These are phyloP conservation scores for Pelecanus crispus DNA, from an alignment of 2,113 vertebrate genomes.

Conservation along the genomic window DNA sequence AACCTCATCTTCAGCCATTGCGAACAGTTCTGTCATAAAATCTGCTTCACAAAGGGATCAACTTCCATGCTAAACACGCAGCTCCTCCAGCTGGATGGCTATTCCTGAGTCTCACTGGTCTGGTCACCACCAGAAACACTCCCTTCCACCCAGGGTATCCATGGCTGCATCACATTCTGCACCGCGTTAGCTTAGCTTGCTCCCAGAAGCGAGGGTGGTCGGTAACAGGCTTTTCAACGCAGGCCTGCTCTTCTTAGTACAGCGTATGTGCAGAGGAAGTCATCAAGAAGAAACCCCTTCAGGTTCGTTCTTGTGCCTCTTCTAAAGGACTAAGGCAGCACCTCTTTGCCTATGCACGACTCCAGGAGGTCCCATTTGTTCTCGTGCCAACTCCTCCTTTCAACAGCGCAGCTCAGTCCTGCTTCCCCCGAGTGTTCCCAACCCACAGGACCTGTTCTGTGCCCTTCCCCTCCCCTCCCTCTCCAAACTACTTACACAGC, in stretches of 20 bases:
- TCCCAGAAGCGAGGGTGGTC: neutral
- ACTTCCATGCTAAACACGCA: rapidly evolving
- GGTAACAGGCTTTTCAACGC: neutral
- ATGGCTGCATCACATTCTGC: neutral
- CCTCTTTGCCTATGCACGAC: neutral
- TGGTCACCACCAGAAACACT: neutral
- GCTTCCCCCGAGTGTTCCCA: neutral
- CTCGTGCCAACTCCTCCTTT: neutral
- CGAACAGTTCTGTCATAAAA: neutral
- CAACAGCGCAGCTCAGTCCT: neutral
- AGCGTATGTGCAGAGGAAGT: neutral
- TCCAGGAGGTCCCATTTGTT: neutral
- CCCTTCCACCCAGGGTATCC: neutral
- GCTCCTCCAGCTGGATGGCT: neutral
- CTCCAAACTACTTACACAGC: neutral
- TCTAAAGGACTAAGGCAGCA: neutral
- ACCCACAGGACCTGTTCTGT: neutral
- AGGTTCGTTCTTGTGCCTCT: neutral
- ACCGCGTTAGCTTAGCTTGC: neutral
- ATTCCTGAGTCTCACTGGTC: neutral
- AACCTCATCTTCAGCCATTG: neutral
- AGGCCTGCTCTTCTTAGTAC: no score
- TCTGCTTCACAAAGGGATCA: neutral
- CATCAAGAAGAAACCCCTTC: neutral
- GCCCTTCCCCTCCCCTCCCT: neutral